Conservation (phyloP, 2,797 vertebrate genomes). For the Paguma larvata region DNA sequence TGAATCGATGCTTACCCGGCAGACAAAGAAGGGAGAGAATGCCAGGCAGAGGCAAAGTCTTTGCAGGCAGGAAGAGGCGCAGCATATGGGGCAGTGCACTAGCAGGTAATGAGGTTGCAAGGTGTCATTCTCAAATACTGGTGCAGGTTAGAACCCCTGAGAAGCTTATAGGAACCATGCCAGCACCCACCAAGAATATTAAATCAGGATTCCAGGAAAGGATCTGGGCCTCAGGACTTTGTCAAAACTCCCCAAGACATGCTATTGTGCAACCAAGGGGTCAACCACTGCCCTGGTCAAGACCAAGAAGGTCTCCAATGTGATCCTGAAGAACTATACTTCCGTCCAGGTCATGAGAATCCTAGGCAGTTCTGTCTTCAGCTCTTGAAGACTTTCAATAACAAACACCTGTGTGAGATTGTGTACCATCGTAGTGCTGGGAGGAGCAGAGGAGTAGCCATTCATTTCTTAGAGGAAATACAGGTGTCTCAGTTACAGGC, state of each 20-base stretch:
- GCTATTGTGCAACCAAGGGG: neutral
- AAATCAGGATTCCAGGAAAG: neutral
- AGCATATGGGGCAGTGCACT: accelerated
- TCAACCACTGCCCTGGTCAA: neutral
- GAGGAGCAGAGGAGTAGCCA: neutral
- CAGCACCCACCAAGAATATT: neutral
- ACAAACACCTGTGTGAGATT: neutral
- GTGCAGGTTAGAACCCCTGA: no score
- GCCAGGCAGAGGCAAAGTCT: neutral
- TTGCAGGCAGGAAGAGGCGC: neutral
- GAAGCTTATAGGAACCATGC: neutral
- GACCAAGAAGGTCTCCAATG: neutral
- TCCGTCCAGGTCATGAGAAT: neutral
- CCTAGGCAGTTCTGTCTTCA: neutral
- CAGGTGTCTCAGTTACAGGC: neutral
- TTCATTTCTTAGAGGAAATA: neutral
- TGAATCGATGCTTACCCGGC: neutral
- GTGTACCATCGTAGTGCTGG: neutral
- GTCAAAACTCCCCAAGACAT: neutral
- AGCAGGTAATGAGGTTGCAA: neutral
- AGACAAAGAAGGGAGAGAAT: neutral
- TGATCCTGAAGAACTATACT: neutral
- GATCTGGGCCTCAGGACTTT: neutral
- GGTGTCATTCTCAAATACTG: neutral
- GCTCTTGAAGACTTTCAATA: neutral